Base-by-base conservation (phyloP, 2,113 vertebrate genomes). In the Alces alces region DNA sequence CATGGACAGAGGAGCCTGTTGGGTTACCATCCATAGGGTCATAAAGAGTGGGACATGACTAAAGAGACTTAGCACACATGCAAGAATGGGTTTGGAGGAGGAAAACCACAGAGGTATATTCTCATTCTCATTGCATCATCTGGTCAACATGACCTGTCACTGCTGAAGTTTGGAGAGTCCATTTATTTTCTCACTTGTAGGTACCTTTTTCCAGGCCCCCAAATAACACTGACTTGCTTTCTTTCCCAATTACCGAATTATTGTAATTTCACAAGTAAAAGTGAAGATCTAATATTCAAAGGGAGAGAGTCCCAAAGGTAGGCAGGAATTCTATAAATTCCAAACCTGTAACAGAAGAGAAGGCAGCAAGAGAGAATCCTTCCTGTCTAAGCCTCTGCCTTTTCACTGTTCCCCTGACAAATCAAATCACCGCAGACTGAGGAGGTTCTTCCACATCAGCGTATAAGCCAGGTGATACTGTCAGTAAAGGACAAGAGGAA, bases 401-500 rank as follows among this genome's bases (percentile, higher is more conserved):
- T 89, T 91, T 83, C 66, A 86, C 17, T 30, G 55, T 89, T 97
- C 82, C 61, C 83, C 52, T 79, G 88, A 96, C 91, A 97, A 96
- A 95, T 83, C 60, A 79, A 91, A 93, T 94, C 86, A n/a, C 36
- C 30, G 79, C 73, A 86, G 52, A 85, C 50, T 64, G 58, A 89
- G 6, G n/a, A 96, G 91, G 61, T 25, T 93, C 64, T 89, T 96
- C 88, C 79, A 89, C 0, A 2, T 87, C 79, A 88, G 94, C 94
- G 73, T 93, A 85, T 84, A 93, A 93, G 95, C 79, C 91, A 97
- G 95, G 94, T 93, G 86, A 96, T 55, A 60, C 60, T 86, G 78
- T 93, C 91, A 94, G 93, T 9, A 92, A 95, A 89, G 89, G 97
- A 96, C 78, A 66, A 95, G 93, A 91, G 13, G 73, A 93, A 97